These are phyloP conservation scores for Melanotaenia trifasciata DNA, from an alignment of 2,797 vertebrate genomes.

Conservation along the genomic window DNA sequence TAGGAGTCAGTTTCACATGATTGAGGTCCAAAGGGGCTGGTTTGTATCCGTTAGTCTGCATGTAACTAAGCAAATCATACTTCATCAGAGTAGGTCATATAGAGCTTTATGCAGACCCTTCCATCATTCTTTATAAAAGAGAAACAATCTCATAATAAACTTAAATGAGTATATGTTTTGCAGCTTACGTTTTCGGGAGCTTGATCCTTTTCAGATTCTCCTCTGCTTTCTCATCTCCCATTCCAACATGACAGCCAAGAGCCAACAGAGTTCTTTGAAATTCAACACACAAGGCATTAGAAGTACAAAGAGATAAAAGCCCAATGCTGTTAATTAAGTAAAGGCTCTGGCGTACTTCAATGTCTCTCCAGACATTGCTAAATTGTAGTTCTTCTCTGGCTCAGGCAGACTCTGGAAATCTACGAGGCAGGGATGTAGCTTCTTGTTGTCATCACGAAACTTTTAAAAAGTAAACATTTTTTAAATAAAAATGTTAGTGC, in stretches of 20 bases:
- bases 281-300: constrained; percentile 21
- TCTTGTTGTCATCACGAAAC: constrained; percentile 94
- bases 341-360: constrained; percentile 87
- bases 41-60: constrained; percentile 91
- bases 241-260: constrained; percentile 93
- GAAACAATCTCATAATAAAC: background rate
- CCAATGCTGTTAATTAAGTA: background rate
- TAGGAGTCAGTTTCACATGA: constrained; percentile 92
- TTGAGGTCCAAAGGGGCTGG: constrained; percentile 92
- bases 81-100: constrained; percentile 17
- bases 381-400: constrained; percentile 93
- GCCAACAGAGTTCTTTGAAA: constrained; percentile 89
- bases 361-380: constrained; percentile 95
- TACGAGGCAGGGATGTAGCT: constrained; percentile 91
- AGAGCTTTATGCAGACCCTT: background rate
- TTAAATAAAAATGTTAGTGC: constrained; percentile 2
- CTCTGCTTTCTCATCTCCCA: constrained; percentile 95
- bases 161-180: constrained; percentile 4
- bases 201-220: constrained; percentile 94
- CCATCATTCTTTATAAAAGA: background rate
- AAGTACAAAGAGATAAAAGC: constrained; percentile 15
- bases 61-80: constrained; percentile 79
- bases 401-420: constrained; percentile 92
- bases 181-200: constrained; percentile 92
- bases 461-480: constrained; percentile 54